Percentiles rank a stretch among this genome's conserved stretches.
These are phyloP conservation scores for Hesperia comma DNA, from an alignment of 2,888 invertebrate genomes.

Conservation along the genomic window DNA sequence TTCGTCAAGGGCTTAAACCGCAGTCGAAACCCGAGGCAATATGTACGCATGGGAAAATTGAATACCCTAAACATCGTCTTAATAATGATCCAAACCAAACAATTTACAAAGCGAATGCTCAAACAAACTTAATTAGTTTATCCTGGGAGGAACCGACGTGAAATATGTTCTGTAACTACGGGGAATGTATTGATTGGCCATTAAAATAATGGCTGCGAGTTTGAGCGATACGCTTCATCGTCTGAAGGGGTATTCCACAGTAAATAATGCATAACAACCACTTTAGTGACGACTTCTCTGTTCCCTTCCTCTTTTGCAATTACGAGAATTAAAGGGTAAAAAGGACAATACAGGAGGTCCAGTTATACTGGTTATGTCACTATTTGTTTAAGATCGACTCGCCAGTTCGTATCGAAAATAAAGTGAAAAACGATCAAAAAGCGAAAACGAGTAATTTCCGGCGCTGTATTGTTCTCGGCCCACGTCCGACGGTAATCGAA, in stretches of 20 bases:
- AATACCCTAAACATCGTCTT: constrained; percentile 65
- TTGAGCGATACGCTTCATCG: constrained; percentile 67
- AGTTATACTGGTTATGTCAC: constrained; percentile 51
- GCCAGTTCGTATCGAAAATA: constrained; percentile 62
- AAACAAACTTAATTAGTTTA: constrained; percentile 77
- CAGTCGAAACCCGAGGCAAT: constrained; percentile 43
- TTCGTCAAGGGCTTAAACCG: constrained; percentile 25
- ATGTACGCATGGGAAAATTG: constrained; percentile 54
- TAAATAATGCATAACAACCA: constrained; percentile 44
- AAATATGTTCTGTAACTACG: constrained; percentile 71
- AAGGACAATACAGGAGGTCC: constrained; percentile 46
- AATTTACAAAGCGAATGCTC: constrained; percentile 77
- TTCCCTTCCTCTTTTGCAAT: constrained; percentile 34
- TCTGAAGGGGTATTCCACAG: constrained; percentile 60
- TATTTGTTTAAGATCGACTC: constrained; percentile 67
- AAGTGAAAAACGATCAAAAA: constrained; percentile 74
- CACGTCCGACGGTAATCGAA: constrained; percentile 74
- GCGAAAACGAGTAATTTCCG: constrained; percentile 80
- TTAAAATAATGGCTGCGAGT: constrained; percentile 74
- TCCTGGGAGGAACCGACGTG: constrained; percentile 57
- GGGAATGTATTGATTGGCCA: constrained; percentile 75
- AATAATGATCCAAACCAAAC: constrained; percentile 73
- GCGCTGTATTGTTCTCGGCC: constrained; percentile 73
- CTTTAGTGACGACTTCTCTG: constrained; percentile 37
- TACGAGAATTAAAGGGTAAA: constrained; percentile 38